Evolutionary conservation across 2,113 vertebrate genomes (phyloP).

Genomic region (Ellobius talpinus): DNA sequence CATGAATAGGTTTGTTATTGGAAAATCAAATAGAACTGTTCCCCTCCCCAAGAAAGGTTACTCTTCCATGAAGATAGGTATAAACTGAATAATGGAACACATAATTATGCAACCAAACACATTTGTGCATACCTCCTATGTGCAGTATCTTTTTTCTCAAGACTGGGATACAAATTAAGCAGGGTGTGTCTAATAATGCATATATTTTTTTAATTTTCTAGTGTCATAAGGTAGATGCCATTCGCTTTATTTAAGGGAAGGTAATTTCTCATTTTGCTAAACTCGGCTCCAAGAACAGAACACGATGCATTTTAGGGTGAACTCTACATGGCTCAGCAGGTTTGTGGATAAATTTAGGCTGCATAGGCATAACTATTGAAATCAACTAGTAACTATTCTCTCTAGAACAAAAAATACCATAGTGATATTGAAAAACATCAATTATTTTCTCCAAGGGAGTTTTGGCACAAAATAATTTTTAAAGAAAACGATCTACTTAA

Average conservation of each 20-base stretch:
- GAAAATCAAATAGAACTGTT: background rate
- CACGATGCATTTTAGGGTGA: background rate
- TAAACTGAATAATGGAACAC: background rate
- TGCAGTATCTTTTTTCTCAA: background rate
- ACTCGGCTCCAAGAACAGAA: background rate
- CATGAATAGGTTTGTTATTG: background rate
- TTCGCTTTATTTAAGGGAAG: constrained; percentile 9
- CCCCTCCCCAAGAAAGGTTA: background rate
- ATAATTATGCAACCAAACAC: background rate
- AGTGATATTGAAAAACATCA: background rate
- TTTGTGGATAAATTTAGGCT: background rate
- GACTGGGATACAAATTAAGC: background rate
- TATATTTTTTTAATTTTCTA: background rate
- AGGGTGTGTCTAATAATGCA: background rate
- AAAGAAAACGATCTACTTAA: background rate
- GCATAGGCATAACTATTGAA: background rate
- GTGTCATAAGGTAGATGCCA: background rate
- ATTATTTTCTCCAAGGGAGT: background rate
- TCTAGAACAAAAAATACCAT: constrained; percentile 32
- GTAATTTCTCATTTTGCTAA: constrained; percentile 35
- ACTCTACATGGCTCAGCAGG: background rate
- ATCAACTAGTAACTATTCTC: constrained; percentile 18
- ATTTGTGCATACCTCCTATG: background rate
- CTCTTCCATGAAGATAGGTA: background rate
- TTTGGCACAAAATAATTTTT: constrained; percentile 28